Evolutionary conservation across 2,113 vertebrate species (phyloP).

Genomic region (Neolamprologus falcicula): DNA sequence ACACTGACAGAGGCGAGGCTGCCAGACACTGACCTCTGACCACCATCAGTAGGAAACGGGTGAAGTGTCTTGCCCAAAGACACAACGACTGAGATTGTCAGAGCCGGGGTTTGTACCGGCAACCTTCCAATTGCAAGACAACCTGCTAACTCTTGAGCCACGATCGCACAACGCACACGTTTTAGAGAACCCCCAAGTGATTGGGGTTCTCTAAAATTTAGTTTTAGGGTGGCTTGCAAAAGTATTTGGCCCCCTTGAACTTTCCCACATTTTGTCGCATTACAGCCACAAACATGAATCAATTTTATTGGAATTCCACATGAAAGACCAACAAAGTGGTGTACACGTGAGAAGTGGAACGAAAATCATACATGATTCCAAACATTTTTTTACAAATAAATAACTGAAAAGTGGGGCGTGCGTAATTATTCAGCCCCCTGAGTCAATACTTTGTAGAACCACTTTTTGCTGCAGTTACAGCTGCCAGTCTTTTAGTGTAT

Average conservation of each 20-base stretch:
- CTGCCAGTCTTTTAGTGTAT: no score
- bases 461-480: fast-evolving
- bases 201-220: neutral
- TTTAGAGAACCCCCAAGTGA: neutral
- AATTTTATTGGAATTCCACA: fast-evolving
- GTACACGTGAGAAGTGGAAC: fast-evolving
- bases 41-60: neutral
- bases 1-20: neutral
- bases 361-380: no score
- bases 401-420: no score
- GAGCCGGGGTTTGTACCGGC: fast-evolving
- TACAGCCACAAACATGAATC: neutral
- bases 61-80: no score
- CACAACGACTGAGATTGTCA: no score
- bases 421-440: no score
- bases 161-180: fast-evolving
- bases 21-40: neutral
- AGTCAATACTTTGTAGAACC: no score
- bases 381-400: no score
- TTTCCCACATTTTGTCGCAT: fast-evolving
- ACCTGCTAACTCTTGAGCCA: neutral
- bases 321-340: neutral
- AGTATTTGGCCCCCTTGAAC: neutral
- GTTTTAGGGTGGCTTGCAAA: neutral
- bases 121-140: fast-evolving